phyloP scores from a whole-genome alignment of 2,113 vertebrate species.

The Stigmatopora argus region DNA sequence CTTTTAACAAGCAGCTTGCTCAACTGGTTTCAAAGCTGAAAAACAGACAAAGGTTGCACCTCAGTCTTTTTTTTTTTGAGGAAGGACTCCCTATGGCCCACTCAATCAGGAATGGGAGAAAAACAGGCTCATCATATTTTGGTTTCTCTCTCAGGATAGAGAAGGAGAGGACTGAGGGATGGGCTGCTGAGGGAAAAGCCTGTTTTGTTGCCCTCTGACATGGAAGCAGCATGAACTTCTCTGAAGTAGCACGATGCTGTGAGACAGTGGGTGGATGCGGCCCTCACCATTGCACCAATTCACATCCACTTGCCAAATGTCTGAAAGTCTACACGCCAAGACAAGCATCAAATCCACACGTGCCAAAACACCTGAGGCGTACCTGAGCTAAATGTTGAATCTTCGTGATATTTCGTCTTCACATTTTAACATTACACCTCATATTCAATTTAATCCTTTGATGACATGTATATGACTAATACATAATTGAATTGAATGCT shows the following conservation, averaged over 20 bases:
- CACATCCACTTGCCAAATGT: slow-evolving; percentile 37
- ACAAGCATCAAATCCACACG: slow-evolving; percentile 11
- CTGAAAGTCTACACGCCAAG: slow-evolving; percentile 1
- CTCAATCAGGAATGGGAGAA: slow-evolving; percentile 30
- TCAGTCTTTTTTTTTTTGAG: slow-evolving; percentile 50
- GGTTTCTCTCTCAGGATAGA: slow-evolving; percentile 20
- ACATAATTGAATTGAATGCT: too few species aligned
- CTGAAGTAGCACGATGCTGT: slow-evolving; percentile 62
- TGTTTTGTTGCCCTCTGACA: slow-evolving; percentile 51
- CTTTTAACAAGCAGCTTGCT: slow-evolving; percentile 10
- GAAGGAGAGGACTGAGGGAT: slow-evolving; percentile 9
- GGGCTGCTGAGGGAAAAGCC: slow-evolving; percentile 27
- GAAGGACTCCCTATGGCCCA: slow-evolving; percentile 24
- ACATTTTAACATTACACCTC: not conserved
- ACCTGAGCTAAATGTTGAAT: not conserved
- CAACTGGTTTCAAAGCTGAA: slow-evolving; percentile 30
- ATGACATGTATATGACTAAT: too few species aligned
- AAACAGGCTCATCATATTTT: slow-evolving; percentile 50
- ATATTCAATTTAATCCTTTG: not conserved
- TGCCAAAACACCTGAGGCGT: not conserved
- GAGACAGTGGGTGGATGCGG: slow-evolving; percentile 24
- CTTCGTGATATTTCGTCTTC: not conserved
- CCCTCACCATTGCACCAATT: slow-evolving; percentile 39
- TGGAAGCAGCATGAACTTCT: slow-evolving; percentile 42
- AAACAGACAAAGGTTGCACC: slow-evolving; percentile 12